Conservation (phyloP, 2,113 vertebrate species). For the Girardinichthys multiradiatus region DNA sequence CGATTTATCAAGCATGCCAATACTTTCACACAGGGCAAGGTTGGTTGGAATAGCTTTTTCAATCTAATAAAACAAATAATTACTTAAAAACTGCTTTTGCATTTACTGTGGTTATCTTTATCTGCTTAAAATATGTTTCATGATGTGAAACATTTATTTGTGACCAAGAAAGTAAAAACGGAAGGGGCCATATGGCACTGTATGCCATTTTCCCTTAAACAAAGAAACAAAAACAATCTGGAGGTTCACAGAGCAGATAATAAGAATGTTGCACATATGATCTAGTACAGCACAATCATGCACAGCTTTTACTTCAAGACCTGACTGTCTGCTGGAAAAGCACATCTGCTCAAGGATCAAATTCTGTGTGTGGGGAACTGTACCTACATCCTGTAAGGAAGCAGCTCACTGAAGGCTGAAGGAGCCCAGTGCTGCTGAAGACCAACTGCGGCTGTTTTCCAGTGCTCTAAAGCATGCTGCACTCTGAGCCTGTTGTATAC, state of each 20-base stretch:
- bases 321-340: conserved; percentile 68
- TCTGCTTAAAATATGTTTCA: background rate
- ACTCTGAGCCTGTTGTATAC: conserved; percentile 31
- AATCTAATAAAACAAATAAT: background rate
- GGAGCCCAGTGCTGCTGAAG: conserved; percentile 49
- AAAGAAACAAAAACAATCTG: background rate
- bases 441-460: conserved; percentile 62
- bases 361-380: conserved; percentile 81
- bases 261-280: conserved; percentile 6
- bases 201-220: too few relatives aligned
- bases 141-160: background rate
- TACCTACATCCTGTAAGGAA: conserved; percentile 84
- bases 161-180: background rate
- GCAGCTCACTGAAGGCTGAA: conserved; percentile 71
- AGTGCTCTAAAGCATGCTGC: conserved; percentile 5
- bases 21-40: too few relatives aligned
- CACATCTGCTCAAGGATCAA: conserved; percentile 76
- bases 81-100: background rate
- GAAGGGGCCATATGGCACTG: too few relatives aligned
- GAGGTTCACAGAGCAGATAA: background rate
- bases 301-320: conserved; percentile 28
- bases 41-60: too few relatives aligned
- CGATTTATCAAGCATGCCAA: too few relatives aligned
- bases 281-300: conserved; percentile 21
- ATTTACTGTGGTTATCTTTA: background rate